Evolutionary conservation across 2,888 invertebrate species (phyloP), one percentile per base, ranked within the genome.

Genomic region (Xanthia icteritia): DNA sequence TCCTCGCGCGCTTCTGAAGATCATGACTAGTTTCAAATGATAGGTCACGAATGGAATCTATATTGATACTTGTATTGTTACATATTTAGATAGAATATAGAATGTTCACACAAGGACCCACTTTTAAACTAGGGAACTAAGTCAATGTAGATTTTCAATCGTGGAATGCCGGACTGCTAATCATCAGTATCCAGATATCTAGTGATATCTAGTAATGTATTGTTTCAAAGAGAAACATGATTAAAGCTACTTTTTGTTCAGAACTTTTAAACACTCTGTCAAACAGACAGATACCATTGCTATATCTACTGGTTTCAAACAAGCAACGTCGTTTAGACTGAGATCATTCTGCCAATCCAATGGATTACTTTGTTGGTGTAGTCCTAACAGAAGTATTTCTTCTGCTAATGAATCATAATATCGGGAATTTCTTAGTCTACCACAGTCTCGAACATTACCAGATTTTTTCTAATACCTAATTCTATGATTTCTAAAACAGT

Each of bases 271-370:
- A 64, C 31, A 51, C 15, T 36, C 51, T 31, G 27, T 58, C 63
- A 83, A 64, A 64, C 45, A 83, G 27, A 58, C 20, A 23, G 6
- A 79, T 8, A 76, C 36, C 23, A 65, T 36, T 77, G 20, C 23
- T 58, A 61, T 23, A n/a, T n/a, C 51, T n/a, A 45, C 31, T 56
- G 17, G 6, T 63, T 51, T 67, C 13, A 79, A 61, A 77, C 45
- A 82, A 56, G 48, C 31, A 77, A 77, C 39, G 17, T 13, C 51
- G 23, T 79, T 67, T 36, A 83, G 17, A 45, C 68, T 63, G 48
- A 48, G 15, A 64, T 64, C 42, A 64, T 58, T 58, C n/a, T 39
- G 67, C 64, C 56, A 58, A 15, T 54, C 36, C 13, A 56, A 58
- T 51, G 39, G 78, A 83, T 68, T 31, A 36, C 31, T 67, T 56